Evolutionary conservation across 2,797 vertebrate species (phyloP), one percentile per base, ranked within the genome.

Genomic region (Furcifer pardalis): DNA sequence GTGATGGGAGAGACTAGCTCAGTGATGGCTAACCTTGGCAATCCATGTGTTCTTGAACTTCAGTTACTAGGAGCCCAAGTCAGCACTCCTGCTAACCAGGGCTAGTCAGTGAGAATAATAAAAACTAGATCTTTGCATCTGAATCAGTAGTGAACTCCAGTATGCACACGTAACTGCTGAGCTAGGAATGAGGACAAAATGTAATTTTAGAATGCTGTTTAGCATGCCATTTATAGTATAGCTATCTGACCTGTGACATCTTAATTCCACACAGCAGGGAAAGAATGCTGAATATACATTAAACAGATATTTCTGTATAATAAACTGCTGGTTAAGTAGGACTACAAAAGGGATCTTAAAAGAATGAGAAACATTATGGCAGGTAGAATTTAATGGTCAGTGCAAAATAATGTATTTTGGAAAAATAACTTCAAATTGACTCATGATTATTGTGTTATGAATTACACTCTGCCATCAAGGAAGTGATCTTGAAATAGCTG

Each of bases 371-470:
- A 12, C 49, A 3, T 23, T 79, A 52, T 63, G 32, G 17, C 76
- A 46, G 32, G 62, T 72, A 25, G 46, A 62, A 79, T 71, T 46
- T 49, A 84, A 73, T 79, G 56, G 62, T 72, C 72, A 46, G 37
- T 27, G 35, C 52, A 72, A 72, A 72, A 56, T 72, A 72, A 72
- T 60, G 49, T 30, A 37, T 4, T 30, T 37, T 77, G 17, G 44
- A 65, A 76, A 40, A 83, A 71, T 46, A 35, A 32, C n/a, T 72
- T 32, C 71, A 82, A 35, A n/a, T 75, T 19, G 44, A 49, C 32
- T 65, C 66, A 7, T 46, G 59, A 69, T 69, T 46, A n/a, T 73
- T 60, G n/a, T n/a, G 15, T 59, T 71, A 60, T 62, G 42, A 44
- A 71, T 77, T 71, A 17, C 46, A 2, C 66, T 46, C 27, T 19